Base-by-base conservation (phyloP, 2,888 invertebrate genomes). In the Drepana falcataria region DNA sequence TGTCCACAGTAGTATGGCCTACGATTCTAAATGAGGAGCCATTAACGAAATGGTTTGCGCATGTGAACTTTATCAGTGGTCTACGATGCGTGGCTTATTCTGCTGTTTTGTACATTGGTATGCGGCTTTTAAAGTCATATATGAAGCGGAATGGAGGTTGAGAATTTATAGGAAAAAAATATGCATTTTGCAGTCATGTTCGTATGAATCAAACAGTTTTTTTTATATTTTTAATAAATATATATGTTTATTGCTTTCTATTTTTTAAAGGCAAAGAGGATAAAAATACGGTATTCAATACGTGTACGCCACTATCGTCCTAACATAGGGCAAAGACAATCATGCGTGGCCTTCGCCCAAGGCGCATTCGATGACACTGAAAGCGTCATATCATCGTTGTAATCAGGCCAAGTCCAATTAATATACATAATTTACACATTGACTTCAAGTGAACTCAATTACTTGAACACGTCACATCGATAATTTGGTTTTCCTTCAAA, bases 11-110 rank as follows among this genome's bases (percentile, higher is more conserved):
- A 0, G 74, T 71, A 6, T 73, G 72, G 72, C 83, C 83, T 0
- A 77, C 71, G 1, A 59, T 74, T 3, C 59, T 86, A 1, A 63
- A 64, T 9, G 69, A 67, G 0, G 65, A 54, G 21, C 76, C 79
- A 0, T 2, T 81, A 0, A 55, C 55, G 3, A 66, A 67, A 52
- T 77, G 75, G 77, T 33, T 71, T 4, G 66, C 83, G 0, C 63
- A 71, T 37, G 33, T 89, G 2, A 85, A 85, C 56, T 59, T 80
- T 4, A 60, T 75, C 1, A 77, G 58, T 4, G 58, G 76, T 35
- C 56, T 82, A 4, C 73, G 73, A 2, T 51, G 81, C n/a, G 65
- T 75, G 1, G 58, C 69, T 2, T 80, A 66, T 55, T 61, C 80
- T 0, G 61, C 75, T 35, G 74, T 65, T 2, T 47, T 79, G 5